These are phyloP conservation scores for Oscheius sp. DNA, from an alignment of 2,888 invertebrate genomes.

Conservation along the genomic window DNA sequence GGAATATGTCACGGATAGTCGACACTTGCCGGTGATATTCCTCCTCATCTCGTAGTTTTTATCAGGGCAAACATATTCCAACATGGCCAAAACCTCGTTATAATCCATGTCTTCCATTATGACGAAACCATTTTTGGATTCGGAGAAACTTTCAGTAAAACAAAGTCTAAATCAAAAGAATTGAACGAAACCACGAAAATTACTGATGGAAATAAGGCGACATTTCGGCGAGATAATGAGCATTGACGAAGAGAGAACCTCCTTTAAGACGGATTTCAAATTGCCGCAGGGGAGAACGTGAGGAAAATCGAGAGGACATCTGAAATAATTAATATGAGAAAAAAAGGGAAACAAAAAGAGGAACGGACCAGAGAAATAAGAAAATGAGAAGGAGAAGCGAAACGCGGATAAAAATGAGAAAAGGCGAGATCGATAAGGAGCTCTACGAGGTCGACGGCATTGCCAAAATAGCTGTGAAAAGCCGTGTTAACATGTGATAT, in stretches of 20 bases:
- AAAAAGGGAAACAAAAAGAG: neutral
- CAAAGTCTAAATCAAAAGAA: conserved; percentile 15
- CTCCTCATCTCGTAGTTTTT: conserved; percentile 23
- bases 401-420: neutral
- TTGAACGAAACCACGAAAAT: neutral
- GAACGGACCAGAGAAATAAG: neutral
- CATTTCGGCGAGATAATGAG: conserved; percentile 32
- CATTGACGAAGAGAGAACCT: conserved; percentile 32
- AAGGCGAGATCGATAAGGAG: neutral
- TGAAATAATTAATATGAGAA: neutral
- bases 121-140: conserved; percentile 10
- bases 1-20: too few relatives aligned
- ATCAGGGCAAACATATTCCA: conserved; percentile 35
- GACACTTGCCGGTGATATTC: conserved; percentile 35
- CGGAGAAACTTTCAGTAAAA: conserved; percentile 19
- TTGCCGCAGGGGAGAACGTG: conserved; percentile 8
- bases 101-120: conserved; percentile 14
- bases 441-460: neutral
- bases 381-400: neutral
- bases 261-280: conserved; percentile 32
- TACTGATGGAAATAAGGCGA: conserved; percentile 39
- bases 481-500: neutral
- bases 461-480: neutral
- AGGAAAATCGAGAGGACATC: conserved; percentile 18
- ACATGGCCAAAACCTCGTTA: conserved; percentile 27